Evolutionary conservation across 2,888 invertebrate species (phyloP).

Genomic region (Carpatolechia fugitivella): DNA sequence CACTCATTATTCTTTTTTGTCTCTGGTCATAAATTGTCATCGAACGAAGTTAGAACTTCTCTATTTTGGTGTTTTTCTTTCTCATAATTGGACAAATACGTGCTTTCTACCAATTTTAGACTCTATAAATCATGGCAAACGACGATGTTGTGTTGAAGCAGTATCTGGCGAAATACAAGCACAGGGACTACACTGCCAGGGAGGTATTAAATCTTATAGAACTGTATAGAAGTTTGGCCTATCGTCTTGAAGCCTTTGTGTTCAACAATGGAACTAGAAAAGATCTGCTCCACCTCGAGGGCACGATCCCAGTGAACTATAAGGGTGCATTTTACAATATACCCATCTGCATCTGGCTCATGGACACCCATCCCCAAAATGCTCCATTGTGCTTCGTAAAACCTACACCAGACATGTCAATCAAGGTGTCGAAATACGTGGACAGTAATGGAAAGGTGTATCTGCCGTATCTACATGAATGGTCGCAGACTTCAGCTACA

Average conservation of each 20-base stretch:
- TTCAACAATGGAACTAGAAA: conserved; percentile 92
- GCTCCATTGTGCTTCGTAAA: conserved; percentile 97
- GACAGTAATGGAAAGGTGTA: conserved; percentile 98
- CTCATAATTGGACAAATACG: conserved; percentile 1
- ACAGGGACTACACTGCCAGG: conserved; percentile 65
- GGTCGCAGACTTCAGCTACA: conserved; percentile 91
- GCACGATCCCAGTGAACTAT: conserved; percentile 95
- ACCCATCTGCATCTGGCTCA: conserved; percentile 96
- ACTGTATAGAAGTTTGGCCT: conserved; percentile 65
- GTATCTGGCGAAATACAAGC: conserved; percentile 67
- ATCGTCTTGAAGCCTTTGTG: conserved; percentile 79
- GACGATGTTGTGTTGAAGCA: conserved; percentile 64
- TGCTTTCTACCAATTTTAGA: conserved; percentile 3
- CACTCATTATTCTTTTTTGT: not conserved
- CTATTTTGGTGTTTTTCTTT: conserved; percentile 3
- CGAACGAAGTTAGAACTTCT: not conserved
- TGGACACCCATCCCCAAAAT: conserved; percentile 98
- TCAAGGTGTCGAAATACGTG: conserved; percentile 96
- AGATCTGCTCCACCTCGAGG: conserved; percentile 90
- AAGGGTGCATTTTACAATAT: conserved; percentile 96
- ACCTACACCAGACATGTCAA: conserved; percentile 96
- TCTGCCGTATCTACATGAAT: conserved; percentile 97
- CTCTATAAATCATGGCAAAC: conserved; percentile 53
- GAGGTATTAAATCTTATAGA: conserved; percentile 69
- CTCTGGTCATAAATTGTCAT: conserved; percentile 1